These are phyloP conservation scores for Temnothorax rugatulus DNA, from an alignment of 2,888 invertebrate genomes.

Conservation along the genomic window DNA sequence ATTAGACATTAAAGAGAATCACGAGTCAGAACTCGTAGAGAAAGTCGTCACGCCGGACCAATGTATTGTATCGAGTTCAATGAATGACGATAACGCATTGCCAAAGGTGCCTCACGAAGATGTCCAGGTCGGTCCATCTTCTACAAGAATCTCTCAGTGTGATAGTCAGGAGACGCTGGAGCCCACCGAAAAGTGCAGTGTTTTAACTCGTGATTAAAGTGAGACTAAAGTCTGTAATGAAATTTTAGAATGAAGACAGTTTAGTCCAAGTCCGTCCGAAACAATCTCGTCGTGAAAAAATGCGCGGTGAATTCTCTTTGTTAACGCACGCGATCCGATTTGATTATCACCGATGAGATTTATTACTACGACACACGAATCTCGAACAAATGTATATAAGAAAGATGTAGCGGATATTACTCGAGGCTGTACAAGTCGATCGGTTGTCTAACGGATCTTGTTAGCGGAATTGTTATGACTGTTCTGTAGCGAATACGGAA, in stretches of 20 bases:
- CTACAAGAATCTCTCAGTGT: slow-evolving; percentile 63
- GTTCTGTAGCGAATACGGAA: slow-evolving; percentile 2
- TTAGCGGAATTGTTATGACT: slow-evolving; percentile 39
- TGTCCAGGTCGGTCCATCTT: slow-evolving; percentile 58
- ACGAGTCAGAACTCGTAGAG: slow-evolving; percentile 56
- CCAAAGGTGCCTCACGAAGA: slow-evolving; percentile 74
- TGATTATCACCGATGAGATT: slow-evolving; percentile 59
- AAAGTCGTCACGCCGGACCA: slow-evolving; percentile 62
- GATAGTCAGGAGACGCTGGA: slow-evolving; percentile 64
- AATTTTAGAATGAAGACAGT: slow-evolving; percentile 68
- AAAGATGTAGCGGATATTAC: slow-evolving; percentile 65
- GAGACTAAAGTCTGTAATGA: slow-evolving; percentile 58
- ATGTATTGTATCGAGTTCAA: slow-evolving; percentile 60
- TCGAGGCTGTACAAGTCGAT: slow-evolving; percentile 60
- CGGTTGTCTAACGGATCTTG: slow-evolving; percentile 59
- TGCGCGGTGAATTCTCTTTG: slow-evolving; percentile 59
- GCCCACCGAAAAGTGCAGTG: slow-evolving; percentile 64
- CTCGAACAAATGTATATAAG: slow-evolving; percentile 79
- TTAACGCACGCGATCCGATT: slow-evolving; percentile 26
- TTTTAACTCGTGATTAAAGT: slow-evolving; percentile 62
- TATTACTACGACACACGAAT: slow-evolving; percentile 67
- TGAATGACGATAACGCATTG: slow-evolving; percentile 64
- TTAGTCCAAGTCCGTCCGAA: slow-evolving; percentile 85
- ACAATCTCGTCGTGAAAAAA: slow-evolving; percentile 78
- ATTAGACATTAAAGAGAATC: slow-evolving; percentile 64